Evolutionary conservation across 1,140 invertebrate species (phyloP).

Genomic region (Condylostylus longicornis): DNA sequence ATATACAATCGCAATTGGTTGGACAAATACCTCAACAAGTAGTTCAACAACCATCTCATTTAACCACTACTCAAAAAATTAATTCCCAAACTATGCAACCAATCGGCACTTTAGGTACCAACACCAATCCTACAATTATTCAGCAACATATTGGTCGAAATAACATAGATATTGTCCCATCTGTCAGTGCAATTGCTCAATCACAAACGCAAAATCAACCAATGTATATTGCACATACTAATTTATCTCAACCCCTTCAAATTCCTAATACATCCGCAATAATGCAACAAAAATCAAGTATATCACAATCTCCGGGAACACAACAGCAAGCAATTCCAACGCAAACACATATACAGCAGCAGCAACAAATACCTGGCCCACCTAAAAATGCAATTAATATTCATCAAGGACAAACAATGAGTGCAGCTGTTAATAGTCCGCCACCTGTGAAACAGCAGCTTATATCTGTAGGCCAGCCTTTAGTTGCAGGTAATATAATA

Average conservation of each 20-base stretch:
- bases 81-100: no score
- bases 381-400: constrained; percentile 20
- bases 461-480: constrained; percentile 29
- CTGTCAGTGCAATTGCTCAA: no score
- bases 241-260: constrained; percentile 18
- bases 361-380: constrained; percentile 9
- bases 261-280: constrained; percentile 13
- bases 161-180: no score
- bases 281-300: background rate
- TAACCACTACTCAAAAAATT: no score
- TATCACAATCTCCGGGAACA: constrained; percentile 4
- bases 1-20: constrained; percentile 7
- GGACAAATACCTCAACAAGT: no score
- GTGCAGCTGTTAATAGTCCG: constrained; percentile 40
- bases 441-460: constrained; percentile 32
- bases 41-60: no score
- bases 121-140: no score
- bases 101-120: no score
- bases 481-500: constrained; percentile 34
- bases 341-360: constrained; percentile 14
- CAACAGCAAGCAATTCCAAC: constrained; percentile 22
- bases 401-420: constrained; percentile 33
- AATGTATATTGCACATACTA: constrained; percentile 18
- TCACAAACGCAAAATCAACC: no score
- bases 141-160: no score